Percentiles rank a stretch among this genome's conserved stretches.
These are phyloP conservation scores for Poecilia velifera DNA, from an alignment of 2,797 vertebrate species.

Conservation along the genomic window DNA sequence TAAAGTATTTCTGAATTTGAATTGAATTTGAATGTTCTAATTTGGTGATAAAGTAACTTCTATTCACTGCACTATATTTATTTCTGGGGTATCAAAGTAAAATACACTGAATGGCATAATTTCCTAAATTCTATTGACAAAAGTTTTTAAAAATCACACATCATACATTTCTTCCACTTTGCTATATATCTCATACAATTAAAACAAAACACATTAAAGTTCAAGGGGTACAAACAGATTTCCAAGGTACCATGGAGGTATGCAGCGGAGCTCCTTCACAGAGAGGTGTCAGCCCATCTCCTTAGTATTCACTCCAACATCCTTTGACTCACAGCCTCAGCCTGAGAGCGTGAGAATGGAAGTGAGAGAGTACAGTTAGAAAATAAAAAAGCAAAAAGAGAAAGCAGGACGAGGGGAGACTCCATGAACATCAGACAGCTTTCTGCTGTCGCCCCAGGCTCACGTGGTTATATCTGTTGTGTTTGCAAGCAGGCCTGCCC, in stretches of 20 bases:
- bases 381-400: conserved; percentile 40
- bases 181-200: neutral
- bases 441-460: conserved; percentile 69
- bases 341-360: conserved; percentile 56
- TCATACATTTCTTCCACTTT: neutral
- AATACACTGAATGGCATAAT: neutral
- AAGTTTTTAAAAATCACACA: neutral
- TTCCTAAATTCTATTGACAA: neutral
- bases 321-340: conserved; percentile 79
- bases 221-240: neutral
- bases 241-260: conserved; percentile 29
- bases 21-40: neutral
- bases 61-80: neutral
- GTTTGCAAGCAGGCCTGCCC: conserved; percentile 67
- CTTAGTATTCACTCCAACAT: conserved; percentile 85
- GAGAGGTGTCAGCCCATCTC: conserved; percentile 76
- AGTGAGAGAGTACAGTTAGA: conserved; percentile 33
- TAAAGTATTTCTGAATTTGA: neutral
- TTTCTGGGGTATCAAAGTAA: neutral
- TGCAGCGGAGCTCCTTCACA: conserved; percentile 61
- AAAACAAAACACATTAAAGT: neutral
- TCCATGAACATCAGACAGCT: conserved; percentile 61
- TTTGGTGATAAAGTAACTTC: neutral
- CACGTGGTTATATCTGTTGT: conserved; percentile 68
- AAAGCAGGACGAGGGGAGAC: conserved; percentile 60